Evolutionary conservation across 2,888 invertebrate species (phyloP).

Genomic region (Tachina fera): DNA sequence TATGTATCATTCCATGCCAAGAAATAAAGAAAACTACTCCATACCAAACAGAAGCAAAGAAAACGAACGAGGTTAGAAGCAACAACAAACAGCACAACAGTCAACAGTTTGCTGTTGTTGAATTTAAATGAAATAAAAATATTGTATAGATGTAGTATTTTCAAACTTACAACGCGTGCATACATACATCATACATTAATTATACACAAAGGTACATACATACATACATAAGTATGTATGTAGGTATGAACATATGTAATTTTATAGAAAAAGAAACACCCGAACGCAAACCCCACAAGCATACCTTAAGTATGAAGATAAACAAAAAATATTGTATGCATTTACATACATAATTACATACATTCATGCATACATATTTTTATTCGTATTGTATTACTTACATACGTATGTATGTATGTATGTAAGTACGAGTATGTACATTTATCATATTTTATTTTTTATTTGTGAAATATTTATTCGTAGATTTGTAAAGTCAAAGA

Average conservation of each 20-base stretch:
- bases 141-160: conserved; percentile 20
- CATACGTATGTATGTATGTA: background rate
- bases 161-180: conserved; percentile 48
- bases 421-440: background rate
- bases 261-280: conserved; percentile 24
- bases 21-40: background rate
- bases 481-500: conserved; percentile 65
- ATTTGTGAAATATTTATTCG: conserved; percentile 60
- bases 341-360: background rate
- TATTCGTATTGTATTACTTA: background rate
- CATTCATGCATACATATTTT: no score
- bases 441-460: conserved; percentile 48
- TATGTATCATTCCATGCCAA: conserved; percentile 25
- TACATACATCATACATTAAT: background rate
- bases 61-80: conserved; percentile 29
- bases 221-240: background rate
- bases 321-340: conserved; percentile 21
- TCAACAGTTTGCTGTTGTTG: conserved; percentile 39
- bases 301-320: conserved; percentile 26
- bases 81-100: conserved; percentile 48
- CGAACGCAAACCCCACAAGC: background rate
- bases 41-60: conserved; percentile 33
- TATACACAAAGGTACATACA: background rate
- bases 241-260: no score
- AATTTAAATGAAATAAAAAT: conserved; percentile 24